Evolutionary conservation across 2,888 invertebrate genomes (phyloP).

Genomic region (Argynnis bischoffii): DNA sequence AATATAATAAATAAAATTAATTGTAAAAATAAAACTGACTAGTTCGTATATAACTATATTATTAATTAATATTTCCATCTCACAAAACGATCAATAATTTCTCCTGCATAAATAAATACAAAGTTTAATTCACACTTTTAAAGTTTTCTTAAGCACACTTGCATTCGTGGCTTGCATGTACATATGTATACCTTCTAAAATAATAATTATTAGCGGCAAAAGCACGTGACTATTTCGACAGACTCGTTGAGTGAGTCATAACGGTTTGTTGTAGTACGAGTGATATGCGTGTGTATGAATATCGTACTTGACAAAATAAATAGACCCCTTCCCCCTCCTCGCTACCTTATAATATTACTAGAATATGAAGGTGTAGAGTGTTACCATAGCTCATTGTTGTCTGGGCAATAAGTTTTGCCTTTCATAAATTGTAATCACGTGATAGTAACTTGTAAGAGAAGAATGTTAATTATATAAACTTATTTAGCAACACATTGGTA

Average conservation of each 20-base stretch:
- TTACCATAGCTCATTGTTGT: conserved; percentile 19
- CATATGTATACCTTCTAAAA: background rate
- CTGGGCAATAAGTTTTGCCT: conserved; percentile 31
- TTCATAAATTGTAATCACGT: conserved; percentile 63
- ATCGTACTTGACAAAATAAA: conserved; percentile 32
- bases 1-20: too few relatives aligned
- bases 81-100: too few relatives aligned
- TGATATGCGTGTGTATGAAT: conserved; percentile 12
- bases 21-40: too few relatives aligned
- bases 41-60: too few relatives aligned
- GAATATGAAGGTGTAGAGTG: conserved; percentile 2
- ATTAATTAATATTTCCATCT: too few relatives aligned
- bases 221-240: conserved; percentile 45
- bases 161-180: too few relatives aligned
- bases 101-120: too few relatives aligned
- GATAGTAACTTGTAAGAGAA: conserved; percentile 42
- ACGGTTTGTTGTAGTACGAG: conserved; percentile 29
- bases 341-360: conserved; percentile 1
- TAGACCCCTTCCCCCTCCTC: conserved; percentile 34
- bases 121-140: too few relatives aligned
- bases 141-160: too few relatives aligned
- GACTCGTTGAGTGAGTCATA: conserved; percentile 42
- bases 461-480: conserved; percentile 13
- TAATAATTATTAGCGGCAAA: conserved; percentile 13
- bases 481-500: background rate